Base-by-base conservation (phyloP, 2,113 vertebrate species). In the Mohoua ochrocephala region DNA sequence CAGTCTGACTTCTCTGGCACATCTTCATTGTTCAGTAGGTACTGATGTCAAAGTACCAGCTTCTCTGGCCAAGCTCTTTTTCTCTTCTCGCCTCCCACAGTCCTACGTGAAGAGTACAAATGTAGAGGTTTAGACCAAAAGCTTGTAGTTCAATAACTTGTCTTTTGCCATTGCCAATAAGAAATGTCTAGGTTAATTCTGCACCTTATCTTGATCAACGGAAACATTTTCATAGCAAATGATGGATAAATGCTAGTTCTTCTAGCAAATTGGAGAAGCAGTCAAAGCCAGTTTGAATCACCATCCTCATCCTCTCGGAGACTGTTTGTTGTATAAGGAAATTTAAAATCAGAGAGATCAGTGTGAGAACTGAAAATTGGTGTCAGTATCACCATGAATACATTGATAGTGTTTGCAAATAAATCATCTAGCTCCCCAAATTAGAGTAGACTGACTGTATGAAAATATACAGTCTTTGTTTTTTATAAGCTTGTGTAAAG, bases 401-500 rank as follows among this genome's bases (percentile, higher is more conserved):
- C 42, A 91, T 70, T 63, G 65, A 19, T 15, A 65, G 21, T 52
- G 68, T 94, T 94, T 94, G 50, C 76, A 96, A 95, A 95, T 77
- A 94, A 93, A 39, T 86, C 7, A 49, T 53, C 47, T 95, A 64
- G 35, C 22, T 94, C 60, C 33, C 13, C 57, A 90, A 86, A 83
- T 69, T n/a, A 84, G 33, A 68, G 60, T 65, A 67, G 75, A 59
- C 81, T 73, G 47, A 64, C 35, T 60, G 17, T 67, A 33, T 61
- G 74, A 69, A 54, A 94, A 71, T 52, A 44, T 69, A 18, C 11
- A 87, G 31, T 41, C 17, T 79, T 21, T 87, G 9, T 11, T 53
- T 64, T 74, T 56, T 37, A 31, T 53, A 76, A 84, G 10, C 41
- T 75, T 84, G 17, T 77, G 42, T 54, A 60, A 93, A 85, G 41